Percentiles rank a stretch among this genome's conserved stretches.
Evolutionary conservation across 2,888 invertebrate genomes (phyloP).

Genomic region (Cheilosia scutellata): DNA sequence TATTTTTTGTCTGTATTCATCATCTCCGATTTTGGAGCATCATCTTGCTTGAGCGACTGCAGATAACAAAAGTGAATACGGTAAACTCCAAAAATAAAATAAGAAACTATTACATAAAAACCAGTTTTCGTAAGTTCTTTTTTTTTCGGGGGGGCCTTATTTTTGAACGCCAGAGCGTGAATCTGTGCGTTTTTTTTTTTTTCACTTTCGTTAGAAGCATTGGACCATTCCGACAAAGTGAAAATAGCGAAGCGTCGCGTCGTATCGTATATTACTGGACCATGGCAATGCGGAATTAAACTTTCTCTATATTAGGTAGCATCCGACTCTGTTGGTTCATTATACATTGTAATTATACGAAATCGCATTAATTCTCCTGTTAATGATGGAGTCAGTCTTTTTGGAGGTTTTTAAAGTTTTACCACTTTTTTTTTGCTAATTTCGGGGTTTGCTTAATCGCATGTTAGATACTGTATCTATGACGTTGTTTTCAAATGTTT

Average conservation of each 20-base stretch:
- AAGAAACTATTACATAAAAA: constrained; percentile 55
- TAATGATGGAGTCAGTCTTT: constrained; percentile 50
- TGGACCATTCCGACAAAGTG: constrained; percentile 64
- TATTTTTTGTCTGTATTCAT: constrained; percentile 5
- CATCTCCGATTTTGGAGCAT: constrained; percentile 50
- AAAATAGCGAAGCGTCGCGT: constrained; percentile 60
- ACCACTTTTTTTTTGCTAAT: constrained; percentile 35
- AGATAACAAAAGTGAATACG: constrained; percentile 28
- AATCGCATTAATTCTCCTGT: constrained; percentile 53
- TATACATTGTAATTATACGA: constrained; percentile 63
- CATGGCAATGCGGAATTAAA: constrained; percentile 81
- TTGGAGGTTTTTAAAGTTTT: constrained; percentile 7
- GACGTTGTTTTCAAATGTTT: no score
- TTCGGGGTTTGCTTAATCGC: constrained; percentile 22
- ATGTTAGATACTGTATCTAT: constrained; percentile 21
- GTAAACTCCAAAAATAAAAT: constrained; percentile 8
- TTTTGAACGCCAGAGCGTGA: constrained; percentile 58
- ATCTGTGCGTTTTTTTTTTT: constrained; percentile 57
- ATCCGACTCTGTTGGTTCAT: constrained; percentile 62
- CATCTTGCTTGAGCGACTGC: constrained; percentile 47
- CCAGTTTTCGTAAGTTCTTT: constrained; percentile 30
- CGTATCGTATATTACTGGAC: constrained; percentile 79
- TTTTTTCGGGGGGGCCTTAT: constrained; percentile 9
- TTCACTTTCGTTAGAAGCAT: constrained; percentile 82
- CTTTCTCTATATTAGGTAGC: constrained; percentile 80